A percentile compares a stretch with the other conserved stretches of the same genome.
Conservation (phyloP, 2,888 invertebrate genomes). For the Ectobius pallidus region DNA sequence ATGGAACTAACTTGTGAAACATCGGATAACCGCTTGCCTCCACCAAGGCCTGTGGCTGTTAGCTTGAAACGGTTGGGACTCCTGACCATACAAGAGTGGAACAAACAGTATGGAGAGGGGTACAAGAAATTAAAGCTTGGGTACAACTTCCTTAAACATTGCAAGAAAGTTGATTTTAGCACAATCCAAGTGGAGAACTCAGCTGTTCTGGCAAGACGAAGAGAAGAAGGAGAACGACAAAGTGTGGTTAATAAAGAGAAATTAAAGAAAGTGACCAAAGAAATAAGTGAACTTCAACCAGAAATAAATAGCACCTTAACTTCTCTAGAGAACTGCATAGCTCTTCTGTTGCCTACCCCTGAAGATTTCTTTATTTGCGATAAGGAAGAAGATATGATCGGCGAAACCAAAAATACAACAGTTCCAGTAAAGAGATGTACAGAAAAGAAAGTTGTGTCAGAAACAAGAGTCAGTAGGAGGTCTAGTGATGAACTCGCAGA, state of each 20-base stretch:
- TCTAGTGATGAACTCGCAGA: background rate
- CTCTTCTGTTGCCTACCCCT: conserved; percentile 50
- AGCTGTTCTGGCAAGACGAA: conserved; percentile 43
- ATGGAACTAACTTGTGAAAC: conserved; percentile 58
- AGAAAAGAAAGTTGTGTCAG: no score
- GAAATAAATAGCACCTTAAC: conserved; percentile 49
- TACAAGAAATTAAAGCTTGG: conserved; percentile 57
- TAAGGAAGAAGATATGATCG: background rate
- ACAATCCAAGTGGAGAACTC: conserved; percentile 44
- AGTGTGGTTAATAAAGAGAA: conserved; percentile 45
- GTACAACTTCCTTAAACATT: conserved; percentile 52
- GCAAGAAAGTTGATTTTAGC: conserved; percentile 48
- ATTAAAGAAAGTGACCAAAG: conserved; percentile 45
- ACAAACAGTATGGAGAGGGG: conserved; percentile 55
- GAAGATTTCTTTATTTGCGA: conserved; percentile 49
- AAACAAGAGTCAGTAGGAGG: no score
- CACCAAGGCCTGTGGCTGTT: conserved; percentile 56
- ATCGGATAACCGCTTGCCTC: conserved; percentile 57
- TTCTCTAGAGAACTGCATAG: conserved; percentile 50
- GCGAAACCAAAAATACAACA: no score
- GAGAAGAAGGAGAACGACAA: conserved; percentile 45
- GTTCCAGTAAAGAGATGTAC: no score
- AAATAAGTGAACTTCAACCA: conserved; percentile 48
- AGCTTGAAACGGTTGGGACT: conserved; percentile 55
- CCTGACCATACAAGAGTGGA: conserved; percentile 58